Evolutionary conservation across 2,113 vertebrate genomes (phyloP).

Genomic region (Barnardius zonarius): DNA sequence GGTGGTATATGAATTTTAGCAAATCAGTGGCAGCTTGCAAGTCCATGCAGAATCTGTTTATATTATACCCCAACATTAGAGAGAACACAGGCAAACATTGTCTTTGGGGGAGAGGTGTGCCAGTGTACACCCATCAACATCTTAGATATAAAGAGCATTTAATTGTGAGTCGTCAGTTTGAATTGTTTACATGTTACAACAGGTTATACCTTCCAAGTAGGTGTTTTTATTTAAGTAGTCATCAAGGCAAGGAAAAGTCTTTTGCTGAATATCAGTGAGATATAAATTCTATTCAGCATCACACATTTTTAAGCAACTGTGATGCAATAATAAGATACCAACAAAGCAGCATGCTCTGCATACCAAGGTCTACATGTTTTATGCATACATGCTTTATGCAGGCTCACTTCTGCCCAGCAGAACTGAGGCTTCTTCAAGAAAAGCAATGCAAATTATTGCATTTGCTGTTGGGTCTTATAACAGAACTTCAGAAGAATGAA

Average conservation of each 20-base stretch:
- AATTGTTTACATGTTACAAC: neutral
- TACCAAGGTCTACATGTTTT: neutral
- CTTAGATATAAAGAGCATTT: neutral
- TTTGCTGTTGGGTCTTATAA: neutral
- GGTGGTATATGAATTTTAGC: neutral
- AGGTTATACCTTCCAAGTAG: neutral
- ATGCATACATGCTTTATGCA: conserved; percentile 15
- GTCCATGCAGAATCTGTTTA: neutral
- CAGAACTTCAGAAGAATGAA: neutral
- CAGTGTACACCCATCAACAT: neutral
- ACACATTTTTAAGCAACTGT: conserved; percentile 13
- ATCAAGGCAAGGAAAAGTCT: neutral
- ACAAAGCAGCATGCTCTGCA: neutral
- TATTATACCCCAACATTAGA: neutral
- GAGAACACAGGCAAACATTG: neutral
- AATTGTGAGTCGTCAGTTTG: neutral
- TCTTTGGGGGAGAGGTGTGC: neutral
- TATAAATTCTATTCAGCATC: conserved; percentile 22
- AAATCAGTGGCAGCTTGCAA: neutral
- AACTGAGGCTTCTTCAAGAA: neutral
- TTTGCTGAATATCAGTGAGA: neutral
- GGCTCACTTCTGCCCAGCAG: neutral
- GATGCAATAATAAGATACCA: conserved; percentile 1
- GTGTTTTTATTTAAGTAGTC: neutral
- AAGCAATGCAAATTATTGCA: conserved; percentile 1